Conservation (phyloP, 2,113 vertebrate species). For the Sylvilagus bachmani region DNA sequence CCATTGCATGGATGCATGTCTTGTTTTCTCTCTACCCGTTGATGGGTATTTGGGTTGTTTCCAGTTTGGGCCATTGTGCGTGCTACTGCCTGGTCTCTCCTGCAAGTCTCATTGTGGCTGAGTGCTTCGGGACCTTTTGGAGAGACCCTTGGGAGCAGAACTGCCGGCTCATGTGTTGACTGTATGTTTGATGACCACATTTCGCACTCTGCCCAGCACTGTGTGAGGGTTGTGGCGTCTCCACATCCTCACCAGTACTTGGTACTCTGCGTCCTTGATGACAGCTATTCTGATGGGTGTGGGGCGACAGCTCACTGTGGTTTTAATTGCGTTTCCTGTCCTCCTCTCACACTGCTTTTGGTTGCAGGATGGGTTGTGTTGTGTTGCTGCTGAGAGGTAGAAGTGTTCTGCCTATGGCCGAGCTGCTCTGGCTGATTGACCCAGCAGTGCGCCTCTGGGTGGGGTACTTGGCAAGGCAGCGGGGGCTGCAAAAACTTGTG, state of each 20-base stretch:
- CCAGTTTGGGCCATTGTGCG: neutral
- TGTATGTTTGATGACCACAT: neutral
- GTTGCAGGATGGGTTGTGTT: neutral
- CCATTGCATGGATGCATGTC: rapidly evolving
- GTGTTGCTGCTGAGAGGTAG: neutral
- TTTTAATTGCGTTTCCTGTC: conserved; percentile 53
- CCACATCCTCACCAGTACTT: neutral
- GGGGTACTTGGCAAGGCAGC: neutral
- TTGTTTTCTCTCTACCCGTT: neutral
- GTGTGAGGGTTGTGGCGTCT: neutral
- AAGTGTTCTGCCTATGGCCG: neutral
- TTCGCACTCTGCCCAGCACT: neutral
- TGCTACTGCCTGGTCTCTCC: neutral
- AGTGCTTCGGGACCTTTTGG: neutral
- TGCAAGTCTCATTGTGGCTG: neutral
- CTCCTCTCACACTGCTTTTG: conserved; percentile 38
- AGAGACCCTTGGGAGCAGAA: neutral
- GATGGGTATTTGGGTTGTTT: neutral
- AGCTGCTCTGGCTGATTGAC: neutral
- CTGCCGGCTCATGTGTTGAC: neutral
- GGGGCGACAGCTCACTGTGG: neutral
- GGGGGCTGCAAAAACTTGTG: too few relatives aligned
- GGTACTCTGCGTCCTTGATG: neutral
- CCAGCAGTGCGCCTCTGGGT: neutral
- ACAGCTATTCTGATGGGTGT: neutral